A percentile compares a stretch with the other conserved stretches of the same genome.
phyloP scores from a whole-genome alignment of 2,888 invertebrate genomes.

The Yponomeuta evonymella region DNA sequence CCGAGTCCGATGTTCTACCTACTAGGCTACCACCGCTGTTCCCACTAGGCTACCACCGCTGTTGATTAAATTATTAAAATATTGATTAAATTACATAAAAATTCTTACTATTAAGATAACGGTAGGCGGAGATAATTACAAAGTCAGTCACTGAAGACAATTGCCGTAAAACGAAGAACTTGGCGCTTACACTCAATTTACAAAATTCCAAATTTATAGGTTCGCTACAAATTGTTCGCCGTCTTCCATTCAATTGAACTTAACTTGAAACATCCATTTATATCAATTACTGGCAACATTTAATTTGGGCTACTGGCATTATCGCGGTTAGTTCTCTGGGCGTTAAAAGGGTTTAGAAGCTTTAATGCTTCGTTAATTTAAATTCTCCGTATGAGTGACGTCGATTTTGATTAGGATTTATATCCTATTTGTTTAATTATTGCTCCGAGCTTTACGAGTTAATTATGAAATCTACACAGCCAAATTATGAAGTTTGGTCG shows the following conservation, averaged over 20 bases:
- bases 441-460: conserved; percentile 12
- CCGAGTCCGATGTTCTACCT: no score
- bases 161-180: not conserved
- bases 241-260: conserved; percentile 57
- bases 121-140: not conserved
- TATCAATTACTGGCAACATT: conserved; percentile 66
- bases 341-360: conserved; percentile 55
- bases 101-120: not conserved
- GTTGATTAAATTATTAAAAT: no score
- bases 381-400: conserved; percentile 31
- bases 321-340: conserved; percentile 43
- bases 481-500: not conserved
- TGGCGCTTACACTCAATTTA: conserved; percentile 11
- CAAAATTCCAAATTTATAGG: conserved; percentile 14
- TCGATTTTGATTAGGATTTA: conserved; percentile 54
- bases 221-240: conserved; percentile 39
- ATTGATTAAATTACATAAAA: no score
- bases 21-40: no score
- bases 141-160: not conserved
- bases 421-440: conserved; percentile 21
- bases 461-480: conserved; percentile 17
- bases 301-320: conserved; percentile 67
- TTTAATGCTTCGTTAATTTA: conserved; percentile 49
- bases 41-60: no score
- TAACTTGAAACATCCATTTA: conserved; percentile 71